Base-by-base conservation (phyloP, 2,797 vertebrate species). In the Sebastes iracundus region DNA sequence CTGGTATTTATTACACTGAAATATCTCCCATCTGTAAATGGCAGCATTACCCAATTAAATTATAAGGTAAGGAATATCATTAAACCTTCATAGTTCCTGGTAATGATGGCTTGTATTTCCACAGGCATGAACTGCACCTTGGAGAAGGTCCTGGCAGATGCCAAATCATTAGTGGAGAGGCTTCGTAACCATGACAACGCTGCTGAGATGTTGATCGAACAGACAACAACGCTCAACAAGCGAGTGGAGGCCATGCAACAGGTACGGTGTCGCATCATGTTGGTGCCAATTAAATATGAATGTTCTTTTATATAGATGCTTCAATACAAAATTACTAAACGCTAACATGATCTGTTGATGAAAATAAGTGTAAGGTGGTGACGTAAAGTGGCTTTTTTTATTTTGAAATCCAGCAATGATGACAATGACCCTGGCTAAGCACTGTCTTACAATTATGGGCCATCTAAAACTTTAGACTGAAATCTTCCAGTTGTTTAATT, bases 241-340 rank as follows among this genome's bases (percentile, higher is more conserved):
- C 93, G 97, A 25, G 97, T 99, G 25, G 99, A 99, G 55, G 97
- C 98, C 18, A 99, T 99, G 98, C 98, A 99, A 83, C 98, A 99
- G 97, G 99, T 94, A 73, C 3, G 27, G 2, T 66, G 13, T 76
- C n/a, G 20, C 30, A n/a, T 2, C 1, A 13, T 59, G 6, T 32
- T 13, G 11, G 0, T 30, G 14, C 11, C 18, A 35, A 7, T 16
- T 11, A 16, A 25, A 72, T 72, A 10, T 13, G 2, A 46, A 5
- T 13, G 13, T 42, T 65, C 0, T 12, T 2, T 27, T 42, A n/a
- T 65, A 46, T 18, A 65, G 35, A 53, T 59, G 22, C 22, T 72
- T 25, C 1, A 16, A 5, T 23, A 18, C 6, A 71, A 28, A 25
- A 16, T 27, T 2, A 22, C 2, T 7, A n/a, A 75, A 64, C 12